phyloP scores from a whole-genome alignment of 2,888 invertebrate species.

The Spilarctia lutea region DNA sequence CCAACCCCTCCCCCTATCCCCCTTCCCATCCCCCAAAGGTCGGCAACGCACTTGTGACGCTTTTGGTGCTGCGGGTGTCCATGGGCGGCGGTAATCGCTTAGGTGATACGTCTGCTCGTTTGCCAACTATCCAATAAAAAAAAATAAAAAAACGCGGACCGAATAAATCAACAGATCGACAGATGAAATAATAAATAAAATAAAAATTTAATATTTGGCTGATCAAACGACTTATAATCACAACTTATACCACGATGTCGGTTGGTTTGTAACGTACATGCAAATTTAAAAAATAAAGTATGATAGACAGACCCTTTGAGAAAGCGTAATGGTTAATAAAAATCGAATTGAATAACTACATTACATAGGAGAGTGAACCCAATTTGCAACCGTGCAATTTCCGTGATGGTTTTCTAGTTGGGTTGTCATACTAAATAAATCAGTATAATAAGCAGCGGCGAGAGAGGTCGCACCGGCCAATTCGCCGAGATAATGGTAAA shows the following conservation, averaged over 20 bases:
- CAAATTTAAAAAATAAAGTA: constrained; percentile 1
- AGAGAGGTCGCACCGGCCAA: constrained; percentile 66
- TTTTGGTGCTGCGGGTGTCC: too few relatives aligned
- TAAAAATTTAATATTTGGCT: background rate
- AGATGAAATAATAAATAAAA: background rate
- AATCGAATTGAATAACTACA: constrained; percentile 51
- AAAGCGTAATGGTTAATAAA: constrained; percentile 38
- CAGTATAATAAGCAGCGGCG: constrained; percentile 62
- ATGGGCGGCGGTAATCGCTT: too few relatives aligned
- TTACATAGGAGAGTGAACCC: constrained; percentile 56
- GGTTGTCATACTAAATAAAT: constrained; percentile 70
- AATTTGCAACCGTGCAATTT: constrained; percentile 67
- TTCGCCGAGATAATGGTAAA: constrained; percentile 78
- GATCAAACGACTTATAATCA: background rate
- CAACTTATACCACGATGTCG: background rate
- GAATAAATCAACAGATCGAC: too few relatives aligned
- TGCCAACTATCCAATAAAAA: too few relatives aligned
- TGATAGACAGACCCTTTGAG: constrained; percentile 16
- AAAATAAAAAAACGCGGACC: too few relatives aligned
- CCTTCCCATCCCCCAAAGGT: too few relatives aligned
- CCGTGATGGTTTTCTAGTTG: constrained; percentile 68
- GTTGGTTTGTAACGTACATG: background rate
- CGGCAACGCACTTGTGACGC: too few relatives aligned
- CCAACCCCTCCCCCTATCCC: too few relatives aligned
- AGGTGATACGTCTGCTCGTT: too few relatives aligned